Base-by-base conservation (phyloP, 1,140 invertebrate genomes). In the Geopemphigus sp. region DNA sequence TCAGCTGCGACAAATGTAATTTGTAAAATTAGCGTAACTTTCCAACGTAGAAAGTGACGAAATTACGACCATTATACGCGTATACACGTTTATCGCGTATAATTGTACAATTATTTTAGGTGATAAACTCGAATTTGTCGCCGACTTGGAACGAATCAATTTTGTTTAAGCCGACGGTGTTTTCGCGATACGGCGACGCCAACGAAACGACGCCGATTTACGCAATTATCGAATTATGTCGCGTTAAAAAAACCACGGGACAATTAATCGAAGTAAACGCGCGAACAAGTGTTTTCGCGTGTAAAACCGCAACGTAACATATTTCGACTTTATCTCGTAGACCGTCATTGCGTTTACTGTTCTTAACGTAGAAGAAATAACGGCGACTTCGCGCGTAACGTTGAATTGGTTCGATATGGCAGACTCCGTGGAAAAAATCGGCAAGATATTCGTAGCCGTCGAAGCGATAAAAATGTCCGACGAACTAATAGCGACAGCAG, bases 1-100 rank as follows among this genome's bases (percentile, higher is more conserved):
- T 78, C 74, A 26, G 50, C 47, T 39, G 45, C 12, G 26, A 78
- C 74, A 10, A 19, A 78, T 19, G 74, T 81, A 29, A 4, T 66
- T 66, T 22, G 12, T 6, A 22, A 22, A 57, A 57, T 57, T 57
- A 12, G 12, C 47, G 6, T 54, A 54, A 54, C 2, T n/a, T 19
- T 54, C 17, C 19, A 54, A 54, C 53, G 32, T 39, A 8, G 8
- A 4, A 39, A 39, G 8, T 8, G 8, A 54, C 4, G 53, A 15
- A 50, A 12, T 6, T 50, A 50, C 32, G 12, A 50, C 47, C n/a
- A n/a, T 39, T n/a, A 15, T 63, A 19, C 17, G 0, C 17, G 15
- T 32, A 63, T 63, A 22, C 32, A 1, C 6, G 5, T 63, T 2
- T 63, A 19, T 64, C 39, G 5, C 19, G 6, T n/a, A 64, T 32